Evolutionary conservation across 2,113 vertebrate genomes (phyloP).

Genomic region (Sialia sialis): DNA sequence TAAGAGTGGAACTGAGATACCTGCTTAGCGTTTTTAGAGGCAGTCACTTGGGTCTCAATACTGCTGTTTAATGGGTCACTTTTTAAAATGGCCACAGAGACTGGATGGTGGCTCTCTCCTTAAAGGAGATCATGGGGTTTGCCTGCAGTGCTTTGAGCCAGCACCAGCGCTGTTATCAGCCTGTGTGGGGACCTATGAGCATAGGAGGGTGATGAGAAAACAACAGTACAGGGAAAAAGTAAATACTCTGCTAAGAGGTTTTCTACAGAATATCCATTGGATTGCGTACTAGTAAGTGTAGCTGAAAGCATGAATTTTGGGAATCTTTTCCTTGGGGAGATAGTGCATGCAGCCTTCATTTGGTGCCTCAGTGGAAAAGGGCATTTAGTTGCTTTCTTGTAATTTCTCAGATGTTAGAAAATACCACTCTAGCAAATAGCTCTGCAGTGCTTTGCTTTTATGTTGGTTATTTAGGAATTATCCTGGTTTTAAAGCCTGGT

Average conservation of each 20-base stretch:
- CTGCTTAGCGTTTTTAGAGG: not conserved
- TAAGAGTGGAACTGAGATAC: not conserved
- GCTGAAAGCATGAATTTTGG: not conserved
- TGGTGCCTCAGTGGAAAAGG: not conserved
- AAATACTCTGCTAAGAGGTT: not conserved
- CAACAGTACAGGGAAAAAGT: not conserved
- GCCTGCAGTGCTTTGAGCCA: not conserved
- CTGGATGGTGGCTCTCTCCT: not conserved
- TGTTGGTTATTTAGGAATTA: not conserved
- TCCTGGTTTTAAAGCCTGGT: not conserved
- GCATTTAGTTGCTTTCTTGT: not conserved
- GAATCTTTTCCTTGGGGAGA: not conserved
- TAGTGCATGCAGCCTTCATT: not conserved
- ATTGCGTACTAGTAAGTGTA: not conserved
- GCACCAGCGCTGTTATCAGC: not conserved
- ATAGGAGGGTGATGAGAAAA: not conserved
- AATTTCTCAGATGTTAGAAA: not conserved
- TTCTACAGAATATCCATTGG: not conserved
- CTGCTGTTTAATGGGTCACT: not conserved
- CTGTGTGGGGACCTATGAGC: not conserved
- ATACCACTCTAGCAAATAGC: not conserved
- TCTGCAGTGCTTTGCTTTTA: not conserved
- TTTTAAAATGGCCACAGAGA: not conserved
- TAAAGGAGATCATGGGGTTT: not conserved
- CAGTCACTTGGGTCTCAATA: not conserved